Evolutionary conservation across 2,888 invertebrate species (phyloP).

Genomic region (Thecophora atra): DNA sequence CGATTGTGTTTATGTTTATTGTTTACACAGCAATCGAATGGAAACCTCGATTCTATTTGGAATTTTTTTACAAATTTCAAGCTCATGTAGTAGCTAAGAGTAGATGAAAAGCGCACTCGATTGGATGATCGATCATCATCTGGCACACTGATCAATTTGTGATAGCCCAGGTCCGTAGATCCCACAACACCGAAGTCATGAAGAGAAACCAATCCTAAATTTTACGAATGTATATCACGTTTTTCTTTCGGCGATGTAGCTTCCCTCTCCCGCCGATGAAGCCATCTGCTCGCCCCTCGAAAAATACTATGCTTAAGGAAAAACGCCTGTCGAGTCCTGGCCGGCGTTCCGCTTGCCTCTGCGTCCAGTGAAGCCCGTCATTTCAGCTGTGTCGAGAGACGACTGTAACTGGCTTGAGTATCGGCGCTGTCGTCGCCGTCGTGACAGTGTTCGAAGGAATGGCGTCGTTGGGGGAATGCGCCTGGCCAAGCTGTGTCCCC

Average conservation of each 20-base stretch:
- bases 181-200: too few relatives aligned
- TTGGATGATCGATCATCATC: too few relatives aligned
- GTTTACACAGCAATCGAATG: too few relatives aligned
- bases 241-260: neutral
- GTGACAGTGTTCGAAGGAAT: constrained; percentile 45
- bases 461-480: constrained; percentile 45
- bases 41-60: too few relatives aligned
- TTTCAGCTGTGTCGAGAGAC: constrained; percentile 71
- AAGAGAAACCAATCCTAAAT: too few relatives aligned
- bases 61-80: too few relatives aligned
- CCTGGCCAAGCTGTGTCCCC: constrained; percentile 58
- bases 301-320: neutral
- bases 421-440: constrained; percentile 58
- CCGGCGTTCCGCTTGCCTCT: neutral
- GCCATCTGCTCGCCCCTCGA: neutral
- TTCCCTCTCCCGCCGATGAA: neutral
- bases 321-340: neutral
- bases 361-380: neutral
- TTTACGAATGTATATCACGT: too few relatives aligned
- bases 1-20: too few relatives aligned
- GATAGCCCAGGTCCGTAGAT: too few relatives aligned
- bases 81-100: too few relatives aligned
- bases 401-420: constrained; percentile 68
- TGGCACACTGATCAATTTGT: too few relatives aligned
- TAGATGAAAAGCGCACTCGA: too few relatives aligned